Evolutionary conservation across 2,888 invertebrate genomes (phyloP).

Genomic region (Cerceris rybyensis): DNA sequence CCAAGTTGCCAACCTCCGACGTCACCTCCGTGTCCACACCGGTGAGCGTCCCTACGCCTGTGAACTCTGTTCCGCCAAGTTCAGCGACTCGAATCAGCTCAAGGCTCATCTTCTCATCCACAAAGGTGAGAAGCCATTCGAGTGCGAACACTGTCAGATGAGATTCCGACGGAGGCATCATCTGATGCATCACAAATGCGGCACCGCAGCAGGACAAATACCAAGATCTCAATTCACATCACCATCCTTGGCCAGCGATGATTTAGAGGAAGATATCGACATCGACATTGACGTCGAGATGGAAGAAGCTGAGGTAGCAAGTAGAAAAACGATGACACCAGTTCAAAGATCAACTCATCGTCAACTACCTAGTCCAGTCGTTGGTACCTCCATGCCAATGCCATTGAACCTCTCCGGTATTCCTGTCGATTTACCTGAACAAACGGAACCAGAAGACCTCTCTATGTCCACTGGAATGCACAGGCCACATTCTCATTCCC

Average conservation of each 20-base stretch:
- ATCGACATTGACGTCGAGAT: constrained; percentile 82
- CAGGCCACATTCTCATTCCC: constrained; percentile 79
- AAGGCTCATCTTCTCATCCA: constrained; percentile 95
- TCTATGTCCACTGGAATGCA: constrained; percentile 86
- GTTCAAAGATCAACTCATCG: constrained; percentile 78
- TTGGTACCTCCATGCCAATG: constrained; percentile 76
- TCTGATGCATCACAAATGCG: constrained; percentile 92
- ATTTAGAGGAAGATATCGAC: constrained; percentile 74
- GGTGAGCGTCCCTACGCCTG: constrained; percentile 95
- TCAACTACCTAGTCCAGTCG: constrained; percentile 74
- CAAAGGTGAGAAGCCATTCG: constrained; percentile 94
- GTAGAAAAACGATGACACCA: constrained; percentile 57
- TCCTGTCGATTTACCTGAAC: constrained; percentile 86
- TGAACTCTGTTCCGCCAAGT: constrained; percentile 91
- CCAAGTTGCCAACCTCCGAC: constrained; percentile 94
- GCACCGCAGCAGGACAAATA: constrained; percentile 63
- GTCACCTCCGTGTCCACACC: constrained; percentile 95
- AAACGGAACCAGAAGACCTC: constrained; percentile 95
- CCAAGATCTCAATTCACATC: constrained; percentile 63
- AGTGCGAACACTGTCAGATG: constrained; percentile 90
- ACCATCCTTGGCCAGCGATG: constrained; percentile 72
- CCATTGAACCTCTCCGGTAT: constrained; percentile 84
- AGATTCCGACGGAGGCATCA: constrained; percentile 94
- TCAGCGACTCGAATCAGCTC: constrained; percentile 95
- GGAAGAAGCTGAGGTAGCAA: constrained; percentile 83